Base-by-base conservation (phyloP, 2,113 vertebrate species). In the Penelope pileata region DNA sequence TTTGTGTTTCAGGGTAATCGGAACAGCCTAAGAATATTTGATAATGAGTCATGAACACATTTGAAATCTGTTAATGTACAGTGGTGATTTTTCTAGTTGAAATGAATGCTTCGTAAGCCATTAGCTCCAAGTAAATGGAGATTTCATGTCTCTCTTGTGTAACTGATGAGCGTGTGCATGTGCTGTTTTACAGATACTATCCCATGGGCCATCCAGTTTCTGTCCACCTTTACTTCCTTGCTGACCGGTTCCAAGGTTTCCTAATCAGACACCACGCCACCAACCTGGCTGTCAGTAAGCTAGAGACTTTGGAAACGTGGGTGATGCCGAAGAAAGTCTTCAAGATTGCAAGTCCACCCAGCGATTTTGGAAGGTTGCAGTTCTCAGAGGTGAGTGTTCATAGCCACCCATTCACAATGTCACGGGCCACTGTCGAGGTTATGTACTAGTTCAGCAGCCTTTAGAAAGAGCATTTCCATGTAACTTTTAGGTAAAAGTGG, bases 191-290 rank as follows among this genome's bases (percentile, higher is more conserved):
- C 98, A 99, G 99, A 96, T 99, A 99, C 95, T 99, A 99, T 90
- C 98, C 99, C 21, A 99, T 99, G 99, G 99, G 99, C 94, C 98
- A 99, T 91, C 99, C 99, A 0, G 98, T 99, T 30, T 99, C 99
- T 0, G 98, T 99, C 95, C 99, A 99, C 92, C 98, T 99, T 94
- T 99, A 99, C 98, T 99, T 99, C 98, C 98, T 99, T 36, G 98
- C 99, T 6, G 99, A 99, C 96, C 99, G 98, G 92, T 99, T 99
- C 97, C 99, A 99, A 97, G 99, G 99, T 87, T 99, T 99, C 96
- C 97, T 99, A 84, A 97, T 99, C 92, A 98, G 97, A 89, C 99
- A 99, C 86, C 99, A 99, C 0, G 99, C 99, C 22, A 99, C 99
- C 88, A 99, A 99, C 59, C 97, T 99, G 97, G 99, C 99, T 27